Evolutionary conservation across 2,797 vertebrate genomes (phyloP).

Genomic region (Limnodromus scolopaceus): DNA sequence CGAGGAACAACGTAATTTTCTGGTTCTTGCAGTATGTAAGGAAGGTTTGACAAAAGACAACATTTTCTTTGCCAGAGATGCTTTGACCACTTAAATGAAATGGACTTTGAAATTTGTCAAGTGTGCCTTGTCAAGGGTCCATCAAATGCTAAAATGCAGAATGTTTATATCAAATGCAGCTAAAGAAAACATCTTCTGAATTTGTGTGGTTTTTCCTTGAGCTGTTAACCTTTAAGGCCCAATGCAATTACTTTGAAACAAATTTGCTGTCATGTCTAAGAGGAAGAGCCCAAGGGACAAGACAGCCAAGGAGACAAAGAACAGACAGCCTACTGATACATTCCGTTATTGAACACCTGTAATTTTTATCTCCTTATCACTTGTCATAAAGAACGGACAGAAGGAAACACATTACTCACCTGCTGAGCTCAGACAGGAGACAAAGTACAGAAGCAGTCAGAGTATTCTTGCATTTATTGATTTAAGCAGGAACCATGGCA

Average conservation of each 20-base stretch:
- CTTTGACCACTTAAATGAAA: neutral
- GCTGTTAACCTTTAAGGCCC: neutral
- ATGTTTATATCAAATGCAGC: neutral
- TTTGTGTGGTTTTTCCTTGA: neutral
- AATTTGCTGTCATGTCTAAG: neutral
- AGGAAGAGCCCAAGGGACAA: neutral
- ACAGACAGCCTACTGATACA: neutral
- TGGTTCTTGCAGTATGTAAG: neutral
- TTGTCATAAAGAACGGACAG: neutral
- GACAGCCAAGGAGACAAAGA: neutral
- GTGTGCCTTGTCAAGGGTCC: neutral
- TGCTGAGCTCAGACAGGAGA: neutral
- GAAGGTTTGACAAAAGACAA: neutral
- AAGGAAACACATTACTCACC: neutral
- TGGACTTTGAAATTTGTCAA: neutral
- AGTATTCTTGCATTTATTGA: neutral
- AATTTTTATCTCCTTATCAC: neutral
- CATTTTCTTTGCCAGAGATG: neutral
- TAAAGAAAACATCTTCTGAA: neutral
- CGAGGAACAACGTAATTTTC: neutral
- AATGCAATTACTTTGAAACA: neutral
- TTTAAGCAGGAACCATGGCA: neutral
- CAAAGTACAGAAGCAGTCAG: neutral
- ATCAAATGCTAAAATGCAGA: neutral
- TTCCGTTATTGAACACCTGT: neutral